These are phyloP conservation scores for Acrocyrtus sp. DNA, from an alignment of 2,888 invertebrate genomes.

Conservation along the genomic window DNA sequence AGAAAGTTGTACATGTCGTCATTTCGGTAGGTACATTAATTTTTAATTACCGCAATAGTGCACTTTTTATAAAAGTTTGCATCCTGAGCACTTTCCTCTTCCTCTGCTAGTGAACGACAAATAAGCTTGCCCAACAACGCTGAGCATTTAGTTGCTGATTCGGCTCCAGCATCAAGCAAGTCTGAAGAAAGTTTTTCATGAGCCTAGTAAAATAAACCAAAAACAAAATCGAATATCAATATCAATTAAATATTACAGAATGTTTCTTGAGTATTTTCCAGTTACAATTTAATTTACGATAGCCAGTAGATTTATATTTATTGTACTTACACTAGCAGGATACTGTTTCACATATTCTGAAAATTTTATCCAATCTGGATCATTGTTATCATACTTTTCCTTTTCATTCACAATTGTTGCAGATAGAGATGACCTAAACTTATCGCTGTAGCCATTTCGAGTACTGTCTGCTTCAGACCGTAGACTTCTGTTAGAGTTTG, in stretches of 20 bases:
- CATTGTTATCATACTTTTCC: constrained; percentile 11
- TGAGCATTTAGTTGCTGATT: constrained; percentile 1
- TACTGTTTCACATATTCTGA: neutral
- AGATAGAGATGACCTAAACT: too few species aligned
- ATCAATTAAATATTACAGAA: neutral
- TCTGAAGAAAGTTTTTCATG: neutral
- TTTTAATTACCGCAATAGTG: constrained; percentile 2
- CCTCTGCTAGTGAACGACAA: constrained; percentile 10
- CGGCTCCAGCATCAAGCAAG: constrained; percentile 2
- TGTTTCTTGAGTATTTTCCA: neutral
- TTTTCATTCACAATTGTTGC: too few species aligned
- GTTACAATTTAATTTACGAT: neutral
- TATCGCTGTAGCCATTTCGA: too few species aligned
- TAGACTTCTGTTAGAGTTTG: too few species aligned
- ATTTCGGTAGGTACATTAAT: too few species aligned
- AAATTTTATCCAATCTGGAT: constrained; percentile 21
- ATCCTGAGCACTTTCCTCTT: neutral
- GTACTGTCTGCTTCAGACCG: too few species aligned
- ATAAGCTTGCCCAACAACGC: constrained; percentile 21
- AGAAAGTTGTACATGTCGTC: too few species aligned
- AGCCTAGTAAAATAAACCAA: constrained; percentile 4
- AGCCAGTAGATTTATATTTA: neutral
- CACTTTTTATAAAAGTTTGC: constrained; percentile 1
- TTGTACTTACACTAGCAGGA: constrained; percentile 10
- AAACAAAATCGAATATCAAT: neutral